Conservation (phyloP, 2,113 vertebrate genomes). For the Geococcyx californianus region DNA sequence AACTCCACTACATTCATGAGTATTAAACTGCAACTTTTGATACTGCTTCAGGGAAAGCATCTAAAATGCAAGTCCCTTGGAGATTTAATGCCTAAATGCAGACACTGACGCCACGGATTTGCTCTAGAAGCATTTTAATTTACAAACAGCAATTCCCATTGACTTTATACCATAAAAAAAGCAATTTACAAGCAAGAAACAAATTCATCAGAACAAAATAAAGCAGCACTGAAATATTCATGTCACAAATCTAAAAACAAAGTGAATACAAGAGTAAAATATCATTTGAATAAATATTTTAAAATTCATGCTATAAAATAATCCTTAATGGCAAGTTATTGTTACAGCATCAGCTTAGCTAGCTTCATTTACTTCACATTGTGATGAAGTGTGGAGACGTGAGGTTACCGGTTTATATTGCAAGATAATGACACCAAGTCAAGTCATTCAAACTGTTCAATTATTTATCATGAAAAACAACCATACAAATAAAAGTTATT, state of each 20-base stretch:
- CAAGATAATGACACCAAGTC: constrained; percentile 79
- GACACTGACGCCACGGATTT: constrained; percentile 56
- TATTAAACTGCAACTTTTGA: neutral
- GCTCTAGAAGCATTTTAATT: constrained; percentile 99
- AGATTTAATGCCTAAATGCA: neutral
- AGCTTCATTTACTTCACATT: constrained; percentile 98
- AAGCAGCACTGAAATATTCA: constrained; percentile 88
- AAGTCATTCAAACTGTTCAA: constrained; percentile 88
- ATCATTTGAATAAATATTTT: constrained; percentile 99
- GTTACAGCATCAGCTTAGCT: constrained; percentile 96
- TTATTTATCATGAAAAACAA: constrained; percentile 77
- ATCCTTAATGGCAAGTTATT: constrained; percentile 96
- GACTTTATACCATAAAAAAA: constrained; percentile 98
- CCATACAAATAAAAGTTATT: constrained; percentile 68
- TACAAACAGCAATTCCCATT: constrained; percentile 96
- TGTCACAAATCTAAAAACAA: constrained; percentile 86
- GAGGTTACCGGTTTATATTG: constrained; percentile 98
- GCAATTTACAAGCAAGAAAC: constrained; percentile 98
- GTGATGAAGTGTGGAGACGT: constrained; percentile 92
- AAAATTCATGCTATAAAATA: constrained; percentile 99
- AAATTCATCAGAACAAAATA: constrained; percentile 81
- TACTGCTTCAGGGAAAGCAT: neutral
- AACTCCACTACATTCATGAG: neutral
- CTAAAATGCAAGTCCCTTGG: neutral
- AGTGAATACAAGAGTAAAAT: constrained; percentile 99